A percentile compares a stretch with the other conserved stretches of the same genome.
These are phyloP conservation scores for Pecten maximus DNA, from an alignment of 2,888 invertebrate genomes.

Conservation along the genomic window DNA sequence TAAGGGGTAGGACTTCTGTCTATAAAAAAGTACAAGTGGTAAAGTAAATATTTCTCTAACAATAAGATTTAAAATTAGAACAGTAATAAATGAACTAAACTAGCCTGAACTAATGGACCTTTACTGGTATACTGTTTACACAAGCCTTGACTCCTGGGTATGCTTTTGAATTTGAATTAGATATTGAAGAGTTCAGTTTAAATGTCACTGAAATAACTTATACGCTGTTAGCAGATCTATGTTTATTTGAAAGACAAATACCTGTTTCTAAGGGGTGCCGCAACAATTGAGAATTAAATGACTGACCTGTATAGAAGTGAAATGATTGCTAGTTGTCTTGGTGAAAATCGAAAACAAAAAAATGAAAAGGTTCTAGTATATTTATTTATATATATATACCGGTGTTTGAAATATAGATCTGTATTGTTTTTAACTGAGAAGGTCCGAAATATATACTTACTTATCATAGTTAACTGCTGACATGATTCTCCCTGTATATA, in stretches of 20 bases:
- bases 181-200: constrained; percentile 2
- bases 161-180: constrained; percentile 29
- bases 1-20: background rate
- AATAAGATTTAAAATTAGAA: constrained; percentile 7
- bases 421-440: too few species aligned
- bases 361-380: background rate
- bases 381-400: too few species aligned
- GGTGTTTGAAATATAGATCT: too few species aligned
- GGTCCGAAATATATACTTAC: too few species aligned
- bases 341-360: background rate
- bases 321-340: background rate
- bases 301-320: background rate
- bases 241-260: constrained; percentile 13
- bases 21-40: background rate
- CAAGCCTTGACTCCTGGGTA: background rate
- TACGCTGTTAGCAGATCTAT: background rate
- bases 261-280: constrained; percentile 21
- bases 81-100: background rate
- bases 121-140: background rate
- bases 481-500: too few species aligned
- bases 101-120: background rate
- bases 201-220: background rate
- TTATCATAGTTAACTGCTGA: too few species aligned
- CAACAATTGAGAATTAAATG: background rate
- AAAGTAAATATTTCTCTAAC: constrained; percentile 9